Percentiles rank a stretch among this genome's conserved stretches.
Conservation (phyloP, 1,140 invertebrate genomes). For the Ganaspis sp. region DNA sequence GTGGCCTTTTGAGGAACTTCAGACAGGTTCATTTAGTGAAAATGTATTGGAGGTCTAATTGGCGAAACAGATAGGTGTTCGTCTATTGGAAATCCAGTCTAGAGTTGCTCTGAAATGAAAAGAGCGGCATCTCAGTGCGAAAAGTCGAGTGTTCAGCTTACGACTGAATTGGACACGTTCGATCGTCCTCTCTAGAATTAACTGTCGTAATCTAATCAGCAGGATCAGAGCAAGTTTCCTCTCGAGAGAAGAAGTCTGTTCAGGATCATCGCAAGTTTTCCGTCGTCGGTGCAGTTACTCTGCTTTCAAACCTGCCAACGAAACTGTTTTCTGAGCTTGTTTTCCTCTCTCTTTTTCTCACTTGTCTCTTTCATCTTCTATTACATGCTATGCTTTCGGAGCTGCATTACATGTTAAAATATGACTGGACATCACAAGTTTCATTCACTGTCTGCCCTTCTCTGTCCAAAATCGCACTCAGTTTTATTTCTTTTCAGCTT, state of each 20-base stretch:
- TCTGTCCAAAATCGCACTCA: too few species aligned
- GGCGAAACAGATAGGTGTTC: slow-evolving; percentile 15
- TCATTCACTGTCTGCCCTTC: too few species aligned
- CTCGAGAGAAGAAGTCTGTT: slow-evolving; percentile 22
- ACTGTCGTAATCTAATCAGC: slow-evolving; percentile 61
- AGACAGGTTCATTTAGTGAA: slow-evolving; percentile 14
- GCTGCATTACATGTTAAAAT: too few species aligned
- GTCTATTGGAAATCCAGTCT: slow-evolving; percentile 14
- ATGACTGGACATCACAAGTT: too few species aligned
- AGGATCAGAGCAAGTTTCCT: slow-evolving; percentile 50
- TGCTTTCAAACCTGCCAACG: slow-evolving; percentile 26
- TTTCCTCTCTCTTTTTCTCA: slow-evolving; percentile 3
- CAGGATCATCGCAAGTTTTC: slow-evolving; percentile 26
- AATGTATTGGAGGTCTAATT: slow-evolving; percentile 24
- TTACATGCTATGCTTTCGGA: slow-evolving; percentile 12
- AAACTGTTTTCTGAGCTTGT: slow-evolving; percentile 21
- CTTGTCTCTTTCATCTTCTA: slow-evolving; percentile 23
- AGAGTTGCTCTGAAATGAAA: slow-evolving; percentile 21
- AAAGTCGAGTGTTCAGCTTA: slow-evolving; percentile 25
- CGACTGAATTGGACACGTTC: slow-evolving; percentile 29
- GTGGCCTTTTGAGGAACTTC: neutral
- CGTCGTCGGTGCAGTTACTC: slow-evolving; percentile 39
- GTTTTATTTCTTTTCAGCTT: too few species aligned
- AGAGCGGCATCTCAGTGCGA: slow-evolving; percentile 12
- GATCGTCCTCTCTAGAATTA: slow-evolving; percentile 50